A percentile compares a stretch with the other conserved stretches of the same genome.
Conservation (phyloP, 2,113 vertebrate species). For the Monopterus albus region DNA sequence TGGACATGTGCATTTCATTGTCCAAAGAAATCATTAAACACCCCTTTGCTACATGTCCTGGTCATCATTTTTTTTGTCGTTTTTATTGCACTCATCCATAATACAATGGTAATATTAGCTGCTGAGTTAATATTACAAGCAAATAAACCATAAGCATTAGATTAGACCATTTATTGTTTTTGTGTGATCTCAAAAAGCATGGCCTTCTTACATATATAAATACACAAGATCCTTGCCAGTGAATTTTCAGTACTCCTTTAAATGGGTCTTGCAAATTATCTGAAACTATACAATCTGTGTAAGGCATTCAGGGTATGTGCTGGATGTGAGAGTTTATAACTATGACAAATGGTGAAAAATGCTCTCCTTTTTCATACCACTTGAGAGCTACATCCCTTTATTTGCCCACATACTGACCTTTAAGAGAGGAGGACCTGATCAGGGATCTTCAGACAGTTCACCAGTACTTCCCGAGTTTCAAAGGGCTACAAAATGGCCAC, state of each 20-base stretch:
- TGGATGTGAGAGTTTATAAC: constrained; percentile 46
- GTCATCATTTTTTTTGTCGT: constrained; percentile 80
- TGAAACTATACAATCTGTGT: constrained; percentile 51
- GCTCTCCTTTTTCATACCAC: constrained; percentile 47
- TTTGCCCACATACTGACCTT: constrained; percentile 57
- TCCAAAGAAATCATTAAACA: constrained; percentile 83
- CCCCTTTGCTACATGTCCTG: constrained; percentile 81
- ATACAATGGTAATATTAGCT: constrained; percentile 68
- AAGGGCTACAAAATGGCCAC: constrained; percentile 79
- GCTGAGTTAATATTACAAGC: constrained; percentile 69
- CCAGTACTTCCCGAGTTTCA: constrained; percentile 72
- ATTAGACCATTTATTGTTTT: constrained; percentile 46
- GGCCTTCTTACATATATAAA: constrained; percentile 64
- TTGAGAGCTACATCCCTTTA: constrained; percentile 74
- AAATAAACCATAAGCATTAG: constrained; percentile 39
- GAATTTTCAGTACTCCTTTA: constrained; percentile 58
- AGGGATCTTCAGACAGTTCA: constrained; percentile 76
- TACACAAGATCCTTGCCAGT: constrained; percentile 58
- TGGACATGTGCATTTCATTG: constrained; percentile 81
- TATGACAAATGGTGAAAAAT: constrained; percentile 54
- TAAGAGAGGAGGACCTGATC: constrained; percentile 70
- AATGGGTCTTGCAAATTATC: constrained; percentile 53
- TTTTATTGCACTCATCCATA: constrained; percentile 57
- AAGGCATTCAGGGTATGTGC: constrained; percentile 67
- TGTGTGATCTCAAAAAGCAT: constrained; percentile 68